These are phyloP conservation scores for Actenoides hombroni DNA, from an alignment of 2,113 vertebrate species.

Conservation along the genomic window DNA sequence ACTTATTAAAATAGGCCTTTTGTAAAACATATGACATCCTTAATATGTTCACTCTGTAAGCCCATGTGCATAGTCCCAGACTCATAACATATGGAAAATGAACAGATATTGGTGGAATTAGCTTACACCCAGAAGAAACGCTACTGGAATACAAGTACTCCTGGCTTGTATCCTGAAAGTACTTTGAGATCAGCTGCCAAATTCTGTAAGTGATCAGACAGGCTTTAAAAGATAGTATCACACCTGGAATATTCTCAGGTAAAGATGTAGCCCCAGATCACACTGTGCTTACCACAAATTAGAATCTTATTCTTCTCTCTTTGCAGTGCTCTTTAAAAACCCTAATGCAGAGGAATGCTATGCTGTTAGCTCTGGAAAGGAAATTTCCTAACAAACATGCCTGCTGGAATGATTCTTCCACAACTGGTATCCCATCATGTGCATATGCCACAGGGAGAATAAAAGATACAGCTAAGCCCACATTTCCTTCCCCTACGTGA, in stretches of 20 bases:
- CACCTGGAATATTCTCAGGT: not conserved
- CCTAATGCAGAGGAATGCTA: not conserved
- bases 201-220: not conserved
- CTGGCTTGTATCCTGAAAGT: not conserved
- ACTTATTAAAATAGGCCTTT: not conserved
- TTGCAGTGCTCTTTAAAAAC: not conserved
- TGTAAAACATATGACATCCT: not conserved
- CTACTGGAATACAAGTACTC: not conserved
- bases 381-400: not conserved
- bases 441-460: not conserved
- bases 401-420: not conserved
- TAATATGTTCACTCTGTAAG: not conserved
- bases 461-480: not conserved
- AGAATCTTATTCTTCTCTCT: not conserved
- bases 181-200: not conserved
- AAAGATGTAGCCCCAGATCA: not conserved
- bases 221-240: not conserved
- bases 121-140: not conserved
- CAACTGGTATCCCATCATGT: not conserved
- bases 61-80: rapidly evolving
- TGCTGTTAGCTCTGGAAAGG: not conserved
- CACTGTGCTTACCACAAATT: not conserved
- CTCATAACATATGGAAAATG: not conserved
- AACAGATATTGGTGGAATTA: not conserved
- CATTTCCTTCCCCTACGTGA: not conserved